Evolutionary conservation across 2,113 vertebrate genomes (phyloP).

Genomic region (Bos indicus): DNA sequence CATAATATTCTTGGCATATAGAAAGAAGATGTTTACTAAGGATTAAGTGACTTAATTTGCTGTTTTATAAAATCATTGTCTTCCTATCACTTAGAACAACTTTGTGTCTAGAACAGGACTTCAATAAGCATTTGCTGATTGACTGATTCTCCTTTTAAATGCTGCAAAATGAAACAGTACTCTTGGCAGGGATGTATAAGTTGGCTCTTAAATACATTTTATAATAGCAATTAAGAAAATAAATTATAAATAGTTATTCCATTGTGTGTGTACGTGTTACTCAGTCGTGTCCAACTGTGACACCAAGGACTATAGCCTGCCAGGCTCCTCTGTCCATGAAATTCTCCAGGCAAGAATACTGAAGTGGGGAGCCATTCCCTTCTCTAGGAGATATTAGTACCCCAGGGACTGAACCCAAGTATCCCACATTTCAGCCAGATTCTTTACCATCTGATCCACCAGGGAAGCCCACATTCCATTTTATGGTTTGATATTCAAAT

Average conservation of each 20-base stretch:
- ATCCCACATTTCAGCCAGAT: background rate
- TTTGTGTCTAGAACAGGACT: background rate
- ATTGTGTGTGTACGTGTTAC: background rate
- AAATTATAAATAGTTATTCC: background rate
- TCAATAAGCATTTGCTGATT: background rate
- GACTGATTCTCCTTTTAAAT: background rate
- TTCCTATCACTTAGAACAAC: background rate
- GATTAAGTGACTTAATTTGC: background rate
- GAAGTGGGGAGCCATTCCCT: background rate
- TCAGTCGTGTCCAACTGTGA: fast-evolving
- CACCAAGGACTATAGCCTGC: background rate
- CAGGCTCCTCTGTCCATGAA: background rate
- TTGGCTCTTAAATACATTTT: background rate
- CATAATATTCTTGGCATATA: background rate
- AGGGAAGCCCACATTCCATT: background rate
- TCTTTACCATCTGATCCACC: background rate
- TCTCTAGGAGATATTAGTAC: background rate
- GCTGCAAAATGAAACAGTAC: background rate
- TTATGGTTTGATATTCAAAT: conserved; percentile 9
- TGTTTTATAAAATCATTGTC: background rate
- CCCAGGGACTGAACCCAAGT: background rate
- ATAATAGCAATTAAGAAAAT: background rate
- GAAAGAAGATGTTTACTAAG: background rate
- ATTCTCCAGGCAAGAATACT: background rate
- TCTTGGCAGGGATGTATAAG: background rate